Evolutionary conservation across 2,888 invertebrate species (phyloP), one percentile per base, ranked within the genome.

Genomic region (Pseudoips prasinana): DNA sequence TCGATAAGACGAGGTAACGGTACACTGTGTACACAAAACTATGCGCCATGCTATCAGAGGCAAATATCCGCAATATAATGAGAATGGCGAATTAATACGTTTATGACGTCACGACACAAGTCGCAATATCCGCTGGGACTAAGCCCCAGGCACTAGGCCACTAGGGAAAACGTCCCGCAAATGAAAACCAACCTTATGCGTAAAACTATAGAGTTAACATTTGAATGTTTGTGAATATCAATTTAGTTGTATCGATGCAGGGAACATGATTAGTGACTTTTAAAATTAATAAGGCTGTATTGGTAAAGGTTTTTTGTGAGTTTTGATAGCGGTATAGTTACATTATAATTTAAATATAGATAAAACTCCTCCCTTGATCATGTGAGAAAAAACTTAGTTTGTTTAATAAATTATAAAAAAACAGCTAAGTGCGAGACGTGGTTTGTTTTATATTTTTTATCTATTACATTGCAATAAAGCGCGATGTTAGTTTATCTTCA

Each of bases 81-180:
- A 61, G 60, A 58, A 55, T 42, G 39, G 31, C 25, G 43, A 38
- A 47, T 42, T 58, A 58, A 59, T 43, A 48, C 51, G 40, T 39
- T 20, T 50, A 47, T 58, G 31, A 39, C 41, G 35, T 14, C 39
- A 28, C 40, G 25, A 36, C 33, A 23, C 39, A 33, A 7, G 31
- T 31, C 30, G 63, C 49, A 71, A 69, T 71, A 68, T 70, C 72
- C 69, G 39, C 52, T 36, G 43, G 48, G 46, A 46, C 24, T 43
- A 34, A 36, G 35, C 43, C 40, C 11, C 26, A 17, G 38, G 49
- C 54, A 49, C 33, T 55, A 34, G 55, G 55, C 29, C 54, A 55
- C 39, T 58, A 17, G 39, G 58, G 40, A 27, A 8, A 37, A 22
- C 29, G 8, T 6, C 8, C 9, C 24, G 9, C 36, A 34, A 9